Conservation (phyloP, 2,888 invertebrate species). For the Sarcophaga rosellei region DNA sequence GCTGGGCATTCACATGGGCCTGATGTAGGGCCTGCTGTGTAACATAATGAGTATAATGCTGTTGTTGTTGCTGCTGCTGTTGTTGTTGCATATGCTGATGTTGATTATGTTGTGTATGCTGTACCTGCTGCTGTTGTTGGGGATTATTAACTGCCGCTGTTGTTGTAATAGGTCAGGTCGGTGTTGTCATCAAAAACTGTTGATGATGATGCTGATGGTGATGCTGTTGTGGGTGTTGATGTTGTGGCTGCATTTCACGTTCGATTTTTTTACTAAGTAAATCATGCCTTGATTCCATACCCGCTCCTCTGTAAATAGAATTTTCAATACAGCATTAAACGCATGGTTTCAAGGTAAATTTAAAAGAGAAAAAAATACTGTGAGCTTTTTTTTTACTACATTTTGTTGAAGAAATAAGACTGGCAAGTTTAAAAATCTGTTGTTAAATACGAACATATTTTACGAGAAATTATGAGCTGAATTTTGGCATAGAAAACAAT, state of each 20-base stretch:
- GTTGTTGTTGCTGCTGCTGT: constrained; percentile 67
- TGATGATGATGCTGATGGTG: constrained; percentile 78
- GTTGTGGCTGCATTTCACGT: constrained; percentile 78
- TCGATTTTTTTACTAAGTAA: constrained; percentile 80
- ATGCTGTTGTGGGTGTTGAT: constrained; percentile 61
- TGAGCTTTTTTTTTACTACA: neutral
- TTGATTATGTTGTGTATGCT: constrained; percentile 69
- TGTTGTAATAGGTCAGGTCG: constrained; percentile 81
- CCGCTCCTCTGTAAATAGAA: constrained; percentile 80
- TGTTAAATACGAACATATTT: no score
- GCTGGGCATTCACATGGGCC: constrained; percentile 53
- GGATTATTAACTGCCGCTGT: constrained; percentile 68
- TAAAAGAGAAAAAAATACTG: neutral
- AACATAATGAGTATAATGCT: constrained; percentile 71
- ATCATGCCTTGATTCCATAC: constrained; percentile 82
- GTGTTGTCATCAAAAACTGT: constrained; percentile 81
- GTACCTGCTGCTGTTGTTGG: constrained; percentile 57
- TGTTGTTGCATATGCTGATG: constrained; percentile 69
- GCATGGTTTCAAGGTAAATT: neutral
- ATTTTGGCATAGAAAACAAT: no score
- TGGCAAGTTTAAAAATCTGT: no score
- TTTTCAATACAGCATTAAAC: constrained; percentile 14
- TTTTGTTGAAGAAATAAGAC: neutral
- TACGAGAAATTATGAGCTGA: no score
- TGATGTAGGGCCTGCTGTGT: constrained; percentile 70